phyloP scores from a whole-genome alignment of 2,797 vertebrate genomes.

The Buceros bicornis region DNA sequence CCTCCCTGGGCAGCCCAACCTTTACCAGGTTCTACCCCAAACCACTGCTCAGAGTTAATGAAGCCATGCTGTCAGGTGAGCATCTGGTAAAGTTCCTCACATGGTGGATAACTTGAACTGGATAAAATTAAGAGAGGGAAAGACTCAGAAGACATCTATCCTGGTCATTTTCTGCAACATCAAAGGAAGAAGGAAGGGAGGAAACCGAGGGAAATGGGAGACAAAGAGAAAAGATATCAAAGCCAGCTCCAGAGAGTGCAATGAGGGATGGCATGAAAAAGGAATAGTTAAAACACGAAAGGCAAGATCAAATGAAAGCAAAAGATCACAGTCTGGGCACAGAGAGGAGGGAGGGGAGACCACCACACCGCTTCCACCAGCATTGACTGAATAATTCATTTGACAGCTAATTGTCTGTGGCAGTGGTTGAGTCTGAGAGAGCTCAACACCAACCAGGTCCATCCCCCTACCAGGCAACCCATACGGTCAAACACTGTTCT shows the following conservation, averaged over 20 bases:
- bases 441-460: neutral
- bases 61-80: neutral
- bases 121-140: neutral
- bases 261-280: neutral
- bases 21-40: neutral
- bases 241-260: neutral
- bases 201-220: neutral
- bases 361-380: neutral
- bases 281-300: constrained; percentile 34
- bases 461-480: neutral
- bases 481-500: neutral
- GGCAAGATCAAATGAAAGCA: constrained; percentile 40
- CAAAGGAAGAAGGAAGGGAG: constrained; percentile 12
- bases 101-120: neutral
- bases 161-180: neutral
- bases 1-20: neutral
- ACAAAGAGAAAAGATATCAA: constrained; percentile 33
- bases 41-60: accelerated
- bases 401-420: neutral
- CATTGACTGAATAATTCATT: neutral
- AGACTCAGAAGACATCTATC: neutral
- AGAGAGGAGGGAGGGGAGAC: neutral
- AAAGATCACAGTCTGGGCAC: constrained; percentile 36
- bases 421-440: neutral
- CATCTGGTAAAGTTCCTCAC: neutral